Percentiles rank a stretch among this genome's conserved stretches.
Conservation (phyloP, 2,797 vertebrate species). For the Varecia variegata region DNA sequence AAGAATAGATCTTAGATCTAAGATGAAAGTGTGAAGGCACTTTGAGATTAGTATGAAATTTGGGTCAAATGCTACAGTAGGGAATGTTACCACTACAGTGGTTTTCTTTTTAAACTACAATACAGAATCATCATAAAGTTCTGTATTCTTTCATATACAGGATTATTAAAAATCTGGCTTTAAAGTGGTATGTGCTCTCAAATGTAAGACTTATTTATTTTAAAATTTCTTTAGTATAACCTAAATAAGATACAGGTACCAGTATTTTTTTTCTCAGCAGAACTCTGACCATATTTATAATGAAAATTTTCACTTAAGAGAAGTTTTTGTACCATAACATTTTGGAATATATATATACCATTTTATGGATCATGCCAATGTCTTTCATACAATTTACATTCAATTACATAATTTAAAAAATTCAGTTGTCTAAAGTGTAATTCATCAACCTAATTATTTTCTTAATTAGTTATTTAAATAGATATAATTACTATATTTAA, state of each 20-base stretch:
- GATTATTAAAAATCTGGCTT: neutral
- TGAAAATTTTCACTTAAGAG: neutral
- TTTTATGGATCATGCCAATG: neutral
- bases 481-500: slow-evolving; percentile 33
- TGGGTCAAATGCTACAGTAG: neutral
- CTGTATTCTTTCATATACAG: neutral
- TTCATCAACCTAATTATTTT: slow-evolving; percentile 41
- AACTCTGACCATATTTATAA: slow-evolving; percentile 23
- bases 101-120: slow-evolving; percentile 40
- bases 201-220: neutral
- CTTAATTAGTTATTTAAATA: neutral
- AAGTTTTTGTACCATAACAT: neutral
- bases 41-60: neutral
- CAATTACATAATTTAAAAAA: neutral
- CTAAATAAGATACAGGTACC: neutral
- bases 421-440: slow-evolving; percentile 14
- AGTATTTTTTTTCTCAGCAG: neutral
- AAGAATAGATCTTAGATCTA: neutral
- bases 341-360: neutral
- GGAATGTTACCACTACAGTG: neutral
- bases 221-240: slow-evolving; percentile 14
- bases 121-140: neutral
- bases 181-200: neutral
- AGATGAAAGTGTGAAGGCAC: neutral
- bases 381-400: neutral